Conservation (phyloP, 2,113 vertebrate genomes). For the Chamaea fasciata region DNA sequence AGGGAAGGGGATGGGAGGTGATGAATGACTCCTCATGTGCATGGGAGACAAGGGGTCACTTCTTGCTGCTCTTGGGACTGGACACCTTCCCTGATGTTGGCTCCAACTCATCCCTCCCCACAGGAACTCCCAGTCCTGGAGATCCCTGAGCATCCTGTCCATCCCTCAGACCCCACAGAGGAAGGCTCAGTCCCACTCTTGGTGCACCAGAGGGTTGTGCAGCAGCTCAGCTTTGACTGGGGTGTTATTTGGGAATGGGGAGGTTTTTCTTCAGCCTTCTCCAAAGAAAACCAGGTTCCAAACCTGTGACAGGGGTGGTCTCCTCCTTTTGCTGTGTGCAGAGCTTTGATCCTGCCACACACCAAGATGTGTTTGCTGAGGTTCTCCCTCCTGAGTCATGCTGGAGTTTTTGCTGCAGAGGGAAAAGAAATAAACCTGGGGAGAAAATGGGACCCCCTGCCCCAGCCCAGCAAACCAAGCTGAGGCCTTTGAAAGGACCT, state of each 20-base stretch:
- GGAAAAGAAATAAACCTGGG: not conserved
- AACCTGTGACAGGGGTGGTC: not conserved
- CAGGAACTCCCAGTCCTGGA: accelerated
- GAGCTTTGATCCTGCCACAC: not conserved
- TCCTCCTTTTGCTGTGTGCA: not conserved
- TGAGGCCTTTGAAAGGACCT: not conserved
- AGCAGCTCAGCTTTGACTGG: not conserved
- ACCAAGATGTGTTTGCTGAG: not conserved
- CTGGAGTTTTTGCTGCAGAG: not conserved
- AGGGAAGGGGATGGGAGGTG: not conserved
- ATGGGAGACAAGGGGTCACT: not conserved
- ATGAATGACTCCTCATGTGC: not conserved
- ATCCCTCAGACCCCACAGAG: accelerated
- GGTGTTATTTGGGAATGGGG: not conserved
- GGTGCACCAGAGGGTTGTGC: not conserved
- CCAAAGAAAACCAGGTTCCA: not conserved
- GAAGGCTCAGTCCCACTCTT: not conserved
- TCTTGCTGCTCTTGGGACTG: not conserved
- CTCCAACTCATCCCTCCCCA: not conserved
- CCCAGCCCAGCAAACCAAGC: not conserved
- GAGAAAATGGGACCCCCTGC: not conserved
- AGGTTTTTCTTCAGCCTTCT: not conserved
- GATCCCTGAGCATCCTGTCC: too few relatives aligned
- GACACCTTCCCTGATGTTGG: not conserved
- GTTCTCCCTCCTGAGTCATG: not conserved